Evolutionary conservation across 2,888 invertebrate genomes (phyloP), one percentile per base, ranked within the genome.

Genomic region (Melanchra persicariae): DNA sequence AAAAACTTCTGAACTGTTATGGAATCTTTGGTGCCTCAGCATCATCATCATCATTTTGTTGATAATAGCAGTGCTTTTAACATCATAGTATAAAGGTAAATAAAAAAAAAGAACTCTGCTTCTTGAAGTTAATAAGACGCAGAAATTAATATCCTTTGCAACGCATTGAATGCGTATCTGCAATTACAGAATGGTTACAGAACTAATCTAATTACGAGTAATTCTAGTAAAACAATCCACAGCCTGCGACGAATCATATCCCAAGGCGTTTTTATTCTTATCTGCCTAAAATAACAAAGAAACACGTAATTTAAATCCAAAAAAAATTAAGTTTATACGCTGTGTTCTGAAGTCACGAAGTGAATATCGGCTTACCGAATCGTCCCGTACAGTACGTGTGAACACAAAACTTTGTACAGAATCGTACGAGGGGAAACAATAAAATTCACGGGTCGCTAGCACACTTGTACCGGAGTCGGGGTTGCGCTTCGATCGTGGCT

Each of bases 401-500:
- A 92, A 93, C 91, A 91, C 87, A 85, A 91, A 93, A 93, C 88
- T 93, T 93, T 88, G 89, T 82, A 87, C 87, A 84, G 81, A 87
- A 89, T 89, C 88, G 89, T 86, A 87, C 87, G 77, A 87, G 87
- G 88, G 93, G 91, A 92, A 93, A 92, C 93, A 93, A 94, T 94
- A 94, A 94, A 94, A 94, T 94, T 93, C 89, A 93, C 93, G 92
- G 92, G 89, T 92, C 91, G 89, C 89, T 90, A 89, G 89, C 85
- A 81, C 85, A 81, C 84, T 82, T 81, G 82, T 82, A 79, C 72
- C 57, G 57, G 37, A 59, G 59, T 59, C 74, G 77, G 77, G 83
- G 82, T 85, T 86, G 81, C 85, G 84, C 81, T 87, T 86, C 88
- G 83, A 87, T 85, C 85, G 83, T 70, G 79, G 74, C 89, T 79